Percentiles rank a stretch among this genome's conserved stretches.
These are phyloP conservation scores for Ericerus pela DNA, from an alignment of 1,140 invertebrate species.

Conservation along the genomic window DNA sequence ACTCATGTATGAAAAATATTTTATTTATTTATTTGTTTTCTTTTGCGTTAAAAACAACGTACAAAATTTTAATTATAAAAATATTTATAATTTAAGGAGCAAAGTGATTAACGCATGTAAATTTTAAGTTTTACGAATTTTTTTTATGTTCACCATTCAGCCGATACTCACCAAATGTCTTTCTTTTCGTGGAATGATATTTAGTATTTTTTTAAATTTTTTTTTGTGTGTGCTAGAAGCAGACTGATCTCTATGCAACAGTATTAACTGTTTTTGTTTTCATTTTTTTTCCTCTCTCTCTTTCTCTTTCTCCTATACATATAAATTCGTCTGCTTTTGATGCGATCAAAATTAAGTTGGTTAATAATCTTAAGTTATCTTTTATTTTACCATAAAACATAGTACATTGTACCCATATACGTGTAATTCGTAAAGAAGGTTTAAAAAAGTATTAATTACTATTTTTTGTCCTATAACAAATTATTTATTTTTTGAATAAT, in stretches of 20 bases:
- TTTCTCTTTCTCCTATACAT: no score
- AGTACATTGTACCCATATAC: no score
- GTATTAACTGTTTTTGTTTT: slow-evolving; percentile 10
- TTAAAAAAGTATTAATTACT: not conserved
- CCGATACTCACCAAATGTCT: slow-evolving; percentile 10
- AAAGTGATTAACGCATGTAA: slow-evolving; percentile 9
- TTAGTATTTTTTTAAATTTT: no score
- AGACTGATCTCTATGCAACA: slow-evolving; percentile 9
- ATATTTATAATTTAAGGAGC: not conserved
- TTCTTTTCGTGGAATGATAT: slow-evolving; percentile 8
- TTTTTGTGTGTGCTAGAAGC: slow-evolving; percentile 8
- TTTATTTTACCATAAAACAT: not conserved
- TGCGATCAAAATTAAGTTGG: slow-evolving; percentile 8
- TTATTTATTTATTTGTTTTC: no score
- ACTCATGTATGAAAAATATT: no score
- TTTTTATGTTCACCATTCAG: slow-evolving; percentile 5
- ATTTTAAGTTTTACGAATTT: slow-evolving; percentile 5
- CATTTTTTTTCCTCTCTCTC: no score
- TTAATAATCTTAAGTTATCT: not conserved
- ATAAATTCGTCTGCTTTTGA: slow-evolving; percentile 6
- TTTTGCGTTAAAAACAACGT: no score
- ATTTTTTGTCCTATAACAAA: no score
- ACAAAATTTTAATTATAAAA: no score
- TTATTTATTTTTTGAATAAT: not conserved
- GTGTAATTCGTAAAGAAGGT: not conserved